Percentiles rank a stretch among this genome's conserved stretches.
Conservation (phyloP, 2,797 vertebrate genomes). For the Tinamus major region DNA sequence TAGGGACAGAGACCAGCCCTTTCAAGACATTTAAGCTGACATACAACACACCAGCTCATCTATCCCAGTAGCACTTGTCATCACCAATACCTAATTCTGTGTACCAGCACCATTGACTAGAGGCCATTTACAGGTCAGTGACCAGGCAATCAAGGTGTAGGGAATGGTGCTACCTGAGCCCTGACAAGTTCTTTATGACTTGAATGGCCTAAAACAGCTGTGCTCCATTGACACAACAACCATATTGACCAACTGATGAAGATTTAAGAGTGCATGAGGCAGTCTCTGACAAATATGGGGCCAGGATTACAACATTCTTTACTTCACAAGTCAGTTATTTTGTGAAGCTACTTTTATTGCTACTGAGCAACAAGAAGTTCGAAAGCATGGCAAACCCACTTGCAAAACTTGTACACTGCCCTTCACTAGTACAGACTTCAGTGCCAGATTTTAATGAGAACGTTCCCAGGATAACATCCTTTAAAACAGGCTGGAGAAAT, state of each 20-base stretch:
- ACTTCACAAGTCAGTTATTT: not conserved
- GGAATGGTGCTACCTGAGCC: fast-evolving
- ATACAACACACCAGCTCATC: not conserved
- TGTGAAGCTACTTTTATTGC: not conserved
- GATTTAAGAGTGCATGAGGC: not conserved
- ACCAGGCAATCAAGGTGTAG: not conserved
- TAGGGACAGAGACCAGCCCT: not conserved
- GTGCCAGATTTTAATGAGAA: not conserved
- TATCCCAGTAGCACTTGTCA: not conserved
- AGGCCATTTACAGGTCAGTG: not conserved
- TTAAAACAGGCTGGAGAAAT: not conserved
- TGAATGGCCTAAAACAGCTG: not conserved
- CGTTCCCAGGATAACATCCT: not conserved
- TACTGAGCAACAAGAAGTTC: not conserved
- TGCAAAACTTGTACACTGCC: too few species aligned
- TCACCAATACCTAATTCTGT: not conserved
- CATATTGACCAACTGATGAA: not conserved
- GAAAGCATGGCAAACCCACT: not conserved
- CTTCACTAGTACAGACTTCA: not conserved
- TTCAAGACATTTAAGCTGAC: not conserved
- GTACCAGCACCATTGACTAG: not conserved
- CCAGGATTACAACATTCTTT: not conserved
- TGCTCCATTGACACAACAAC: not conserved
- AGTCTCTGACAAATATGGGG: not conserved
- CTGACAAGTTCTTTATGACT: not conserved